phyloP scores from a whole-genome alignment of 2,888 invertebrate species.

The Diogma glabrata region DNA sequence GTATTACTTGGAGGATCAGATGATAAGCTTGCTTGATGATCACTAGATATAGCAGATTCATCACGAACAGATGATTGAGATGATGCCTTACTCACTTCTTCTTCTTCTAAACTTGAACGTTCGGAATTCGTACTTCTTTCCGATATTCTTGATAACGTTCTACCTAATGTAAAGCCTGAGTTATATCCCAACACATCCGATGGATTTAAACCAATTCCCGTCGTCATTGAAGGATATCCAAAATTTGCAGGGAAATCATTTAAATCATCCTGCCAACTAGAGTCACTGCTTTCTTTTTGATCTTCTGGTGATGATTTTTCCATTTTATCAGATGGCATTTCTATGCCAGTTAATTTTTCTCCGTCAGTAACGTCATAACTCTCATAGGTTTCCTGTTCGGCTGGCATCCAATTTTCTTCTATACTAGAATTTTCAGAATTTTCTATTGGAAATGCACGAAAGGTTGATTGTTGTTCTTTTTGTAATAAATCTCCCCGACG shows the following conservation, averaged over 20 bases:
- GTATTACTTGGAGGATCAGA: slow-evolving; percentile 72
- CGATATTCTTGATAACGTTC: slow-evolving; percentile 75
- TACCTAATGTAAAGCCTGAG: slow-evolving; percentile 57
- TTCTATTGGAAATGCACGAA: slow-evolving; percentile 73
- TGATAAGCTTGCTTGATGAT: slow-evolving; percentile 73
- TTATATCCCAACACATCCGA: slow-evolving; percentile 63
- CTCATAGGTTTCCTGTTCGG: slow-evolving; percentile 56
- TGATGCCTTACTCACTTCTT: slow-evolving; percentile 76
- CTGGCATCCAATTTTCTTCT: slow-evolving; percentile 71
- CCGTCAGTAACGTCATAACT: slow-evolving; percentile 36
- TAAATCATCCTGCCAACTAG: slow-evolving; percentile 62
- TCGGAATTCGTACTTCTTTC: slow-evolving; percentile 82
- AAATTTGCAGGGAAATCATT: slow-evolving; percentile 65
- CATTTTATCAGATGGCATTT: slow-evolving; percentile 24
- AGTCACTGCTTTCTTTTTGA: slow-evolving; percentile 42
- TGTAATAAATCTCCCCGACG: slow-evolving; percentile 46
- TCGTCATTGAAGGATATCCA: slow-evolving; percentile 52
- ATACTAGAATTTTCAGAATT: slow-evolving; percentile 78
- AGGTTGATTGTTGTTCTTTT: slow-evolving; percentile 64
- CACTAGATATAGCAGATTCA: slow-evolving; percentile 71
- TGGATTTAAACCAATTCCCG: slow-evolving; percentile 41
- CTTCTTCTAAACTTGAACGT: slow-evolving; percentile 72
- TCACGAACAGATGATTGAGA: slow-evolving; percentile 76
- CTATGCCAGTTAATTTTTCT: slow-evolving; percentile 22
- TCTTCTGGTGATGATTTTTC: slow-evolving; percentile 43